phyloP scores from a whole-genome alignment of 2,797 vertebrate species.

The Caiman crocodilus region DNA sequence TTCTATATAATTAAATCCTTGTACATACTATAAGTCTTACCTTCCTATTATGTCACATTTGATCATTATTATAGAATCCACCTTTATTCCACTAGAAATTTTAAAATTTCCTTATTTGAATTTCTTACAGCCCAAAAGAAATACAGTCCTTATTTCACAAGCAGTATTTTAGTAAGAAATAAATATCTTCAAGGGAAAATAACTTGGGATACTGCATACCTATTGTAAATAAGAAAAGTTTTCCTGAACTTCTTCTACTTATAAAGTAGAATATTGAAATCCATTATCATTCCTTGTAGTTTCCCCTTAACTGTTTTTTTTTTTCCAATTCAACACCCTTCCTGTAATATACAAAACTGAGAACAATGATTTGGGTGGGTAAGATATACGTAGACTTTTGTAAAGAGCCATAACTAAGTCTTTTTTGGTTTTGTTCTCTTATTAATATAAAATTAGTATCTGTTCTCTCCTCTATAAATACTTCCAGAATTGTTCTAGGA shows the following conservation, averaged over 20 bases:
- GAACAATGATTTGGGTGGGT: not conserved
- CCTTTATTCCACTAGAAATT: not conserved
- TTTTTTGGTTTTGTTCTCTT: not conserved
- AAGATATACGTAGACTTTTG: not conserved
- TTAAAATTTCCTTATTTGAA: not conserved
- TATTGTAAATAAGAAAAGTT: not conserved
- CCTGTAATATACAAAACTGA: not conserved
- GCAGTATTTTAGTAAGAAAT: not conserved
- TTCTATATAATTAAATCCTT: too few species aligned
- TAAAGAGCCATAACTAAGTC: not conserved
- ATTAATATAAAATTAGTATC: not conserved
- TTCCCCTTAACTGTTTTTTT: not conserved
- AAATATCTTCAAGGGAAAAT: not conserved
- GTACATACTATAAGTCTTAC: too few species aligned
- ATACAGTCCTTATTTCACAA: not conserved
- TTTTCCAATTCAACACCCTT: not conserved
- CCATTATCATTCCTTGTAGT: not conserved
- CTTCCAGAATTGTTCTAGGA: not conserved
- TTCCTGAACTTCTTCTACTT: not conserved
- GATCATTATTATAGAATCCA: not conserved
- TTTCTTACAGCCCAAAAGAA: not conserved
- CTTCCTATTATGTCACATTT: not conserved
- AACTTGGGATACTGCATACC: not conserved
- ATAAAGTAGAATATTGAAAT: fast-evolving
- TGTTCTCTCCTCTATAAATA: not conserved